Evolutionary conservation across 2,888 invertebrate genomes (phyloP), one percentile per base, ranked within the genome.

Genomic region (Hartigia nigra): DNA sequence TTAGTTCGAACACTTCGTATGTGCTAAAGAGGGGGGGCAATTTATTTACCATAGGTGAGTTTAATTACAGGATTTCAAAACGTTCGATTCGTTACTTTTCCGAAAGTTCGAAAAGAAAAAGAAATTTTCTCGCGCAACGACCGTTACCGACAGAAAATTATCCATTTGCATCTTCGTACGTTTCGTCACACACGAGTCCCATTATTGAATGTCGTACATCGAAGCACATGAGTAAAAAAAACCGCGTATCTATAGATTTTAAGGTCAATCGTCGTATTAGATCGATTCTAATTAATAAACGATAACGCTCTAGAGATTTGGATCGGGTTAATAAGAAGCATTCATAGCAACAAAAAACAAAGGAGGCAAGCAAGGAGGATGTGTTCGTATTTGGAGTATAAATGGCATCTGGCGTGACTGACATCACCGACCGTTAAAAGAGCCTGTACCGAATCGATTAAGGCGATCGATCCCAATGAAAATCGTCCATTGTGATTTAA

Each of bases 391-490:
- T 74, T 76, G 55, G 81, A 84, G 78, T 79, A 81, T 74, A 83
- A 84, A 72, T 2, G 14, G 55, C 55, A 14, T 31, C 12, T 72
- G 12, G 72, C 72, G 12, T 34, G 12, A 86, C 87, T 86, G 86
- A 86, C 87, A 86, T 87, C 86, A 80, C 85, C 86, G 87, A 86
- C 86, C 82, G 31, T 72, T 23, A 3, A 72, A 55, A 9, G 9
- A 9, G 9, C 23, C 9, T 9, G 23, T 55, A 55, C 55, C 55
- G 1, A 23, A 55, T 55, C 55, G 55, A 55, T 23, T 55, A 14
- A 9, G 23, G 9, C 14, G 23, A 55, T 23, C 55, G 55, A 55
- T 55, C 23, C 23, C 23, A 55, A 9, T 2, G 9, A 55, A 55
- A 23, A 23, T 23, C 55, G 55, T 55, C 55, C 55, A 23, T 9